Percentiles rank a stretch among this genome's conserved stretches.
Evolutionary conservation across 2,113 vertebrate species (phyloP).

Genomic region (Rissa tridactyla): DNA sequence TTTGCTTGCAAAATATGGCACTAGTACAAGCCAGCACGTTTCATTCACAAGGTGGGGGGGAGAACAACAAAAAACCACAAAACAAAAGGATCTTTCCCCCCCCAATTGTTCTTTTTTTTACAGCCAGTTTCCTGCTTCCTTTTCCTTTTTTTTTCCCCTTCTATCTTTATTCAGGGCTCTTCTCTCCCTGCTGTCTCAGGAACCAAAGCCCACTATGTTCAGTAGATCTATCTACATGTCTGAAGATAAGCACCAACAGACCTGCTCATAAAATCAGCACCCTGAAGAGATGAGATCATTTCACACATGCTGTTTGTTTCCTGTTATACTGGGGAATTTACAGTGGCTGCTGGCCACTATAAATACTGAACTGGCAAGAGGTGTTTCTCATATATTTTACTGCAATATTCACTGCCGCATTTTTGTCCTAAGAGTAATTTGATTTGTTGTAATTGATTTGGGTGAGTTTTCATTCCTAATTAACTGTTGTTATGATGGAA

Average conservation of each 20-base stretch:
- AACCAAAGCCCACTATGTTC: neutral
- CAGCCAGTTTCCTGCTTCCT: neutral
- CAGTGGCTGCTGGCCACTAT: conserved; percentile 34
- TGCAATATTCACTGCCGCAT: neutral
- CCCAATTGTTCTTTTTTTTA: neutral
- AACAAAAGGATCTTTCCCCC: neutral
- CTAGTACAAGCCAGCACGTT: neutral
- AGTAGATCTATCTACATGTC: neutral
- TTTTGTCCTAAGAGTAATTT: conserved; percentile 14
- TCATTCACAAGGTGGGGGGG: neutral
- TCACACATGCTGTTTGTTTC: conserved; percentile 40
- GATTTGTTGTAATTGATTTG: conserved; percentile 14
- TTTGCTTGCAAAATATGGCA: neutral
- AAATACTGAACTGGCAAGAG: conserved; percentile 32
- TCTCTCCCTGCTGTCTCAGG: neutral
- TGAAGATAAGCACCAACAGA: conserved; percentile 21
- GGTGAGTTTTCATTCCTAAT: conserved; percentile 12
- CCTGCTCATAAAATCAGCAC: conserved; percentile 24
- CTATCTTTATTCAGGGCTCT: neutral
- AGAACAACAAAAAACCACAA: neutral
- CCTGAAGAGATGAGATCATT: conserved; percentile 34
- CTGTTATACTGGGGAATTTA: neutral
- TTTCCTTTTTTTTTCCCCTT: fast-evolving
- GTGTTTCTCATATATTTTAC: conserved; percentile 12
- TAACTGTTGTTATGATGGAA: neutral